Percentiles rank a stretch among this genome's conserved stretches.
These are phyloP conservation scores for Silurus aristotelis DNA, from an alignment of 2,797 vertebrate species.

Conservation along the genomic window DNA sequence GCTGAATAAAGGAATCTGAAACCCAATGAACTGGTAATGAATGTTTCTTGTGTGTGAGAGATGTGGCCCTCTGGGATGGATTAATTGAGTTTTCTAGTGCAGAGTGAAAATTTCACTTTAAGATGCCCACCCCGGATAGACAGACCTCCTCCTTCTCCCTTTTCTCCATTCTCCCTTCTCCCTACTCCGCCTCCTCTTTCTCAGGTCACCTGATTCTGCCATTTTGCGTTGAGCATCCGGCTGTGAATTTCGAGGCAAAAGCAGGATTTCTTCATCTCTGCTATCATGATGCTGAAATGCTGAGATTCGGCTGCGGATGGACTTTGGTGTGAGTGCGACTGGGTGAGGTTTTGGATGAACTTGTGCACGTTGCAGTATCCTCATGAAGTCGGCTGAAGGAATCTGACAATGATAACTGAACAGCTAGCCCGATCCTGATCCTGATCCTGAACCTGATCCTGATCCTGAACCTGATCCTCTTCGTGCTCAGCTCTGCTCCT, in stretches of 20 bases:
- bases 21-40: background rate
- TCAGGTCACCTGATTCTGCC: conserved; percentile 81
- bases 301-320: conserved; percentile 33
- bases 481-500: conserved; percentile 19
- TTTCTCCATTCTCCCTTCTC: conserved; percentile 60
- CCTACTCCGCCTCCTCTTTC: conserved; percentile 57
- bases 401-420: conserved; percentile 48
- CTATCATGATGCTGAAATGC: conserved; percentile 27
- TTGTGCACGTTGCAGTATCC: background rate
- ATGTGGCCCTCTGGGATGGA: background rate
- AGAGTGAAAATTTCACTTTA: conserved; percentile 72
- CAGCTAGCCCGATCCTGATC: conserved; percentile 19
- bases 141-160: conserved; percentile 27
- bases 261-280: conserved; percentile 47
- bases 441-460: background rate
- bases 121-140: conserved; percentile 73
- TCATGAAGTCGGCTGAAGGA: conserved; percentile 43
- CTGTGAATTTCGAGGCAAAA: conserved; percentile 37
- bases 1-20: conserved; percentile 18
- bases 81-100: conserved; percentile 20
- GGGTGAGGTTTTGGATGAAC: conserved; percentile 7
- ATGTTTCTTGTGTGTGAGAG: background rate
- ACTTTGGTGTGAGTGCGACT: conserved; percentile 17
- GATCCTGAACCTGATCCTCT: background rate
- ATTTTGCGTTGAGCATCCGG: conserved; percentile 73